Evolutionary conservation across 2,113 vertebrate species (phyloP).

Genomic region (Phaethornis superciliosus): DNA sequence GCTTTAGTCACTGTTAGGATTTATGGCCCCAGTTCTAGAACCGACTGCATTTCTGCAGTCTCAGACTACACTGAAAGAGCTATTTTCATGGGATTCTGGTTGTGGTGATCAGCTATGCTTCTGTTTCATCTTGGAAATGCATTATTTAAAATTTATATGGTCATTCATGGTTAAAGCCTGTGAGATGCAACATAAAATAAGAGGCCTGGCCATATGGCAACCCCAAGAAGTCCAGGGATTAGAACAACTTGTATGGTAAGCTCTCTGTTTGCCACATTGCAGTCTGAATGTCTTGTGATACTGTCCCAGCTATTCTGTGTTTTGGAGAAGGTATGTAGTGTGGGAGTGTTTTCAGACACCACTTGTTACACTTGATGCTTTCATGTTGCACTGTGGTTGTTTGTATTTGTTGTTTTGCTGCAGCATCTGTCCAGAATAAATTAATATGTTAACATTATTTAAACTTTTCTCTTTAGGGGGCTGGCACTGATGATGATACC

Average conservation of each 20-base stretch:
- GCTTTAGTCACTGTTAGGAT: not conserved
- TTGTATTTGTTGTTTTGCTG: not conserved
- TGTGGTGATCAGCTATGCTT: not conserved
- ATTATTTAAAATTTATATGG: not conserved
- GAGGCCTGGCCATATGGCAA: not conserved
- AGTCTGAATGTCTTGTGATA: not conserved
- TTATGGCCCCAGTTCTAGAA: not conserved
- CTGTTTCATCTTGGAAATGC: not conserved
- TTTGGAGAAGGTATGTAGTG: not conserved
- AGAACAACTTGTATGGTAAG: not conserved
- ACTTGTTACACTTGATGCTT: not conserved
- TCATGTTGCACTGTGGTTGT: not conserved
- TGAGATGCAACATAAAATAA: not conserved
- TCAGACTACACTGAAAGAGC: not conserved
- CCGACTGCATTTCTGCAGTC: not conserved
- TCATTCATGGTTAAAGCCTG: not conserved
- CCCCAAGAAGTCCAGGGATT: not conserved
- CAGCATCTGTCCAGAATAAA: not conserved
- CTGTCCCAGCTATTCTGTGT: not conserved
- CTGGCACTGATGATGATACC: slow-evolving; percentile 92
- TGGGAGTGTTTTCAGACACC: not conserved
- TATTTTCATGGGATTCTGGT: not conserved
- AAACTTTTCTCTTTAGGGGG: slow-evolving; percentile 77
- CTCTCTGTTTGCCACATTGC: not conserved
- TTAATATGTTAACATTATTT: not conserved